A percentile compares a stretch with the other conserved stretches of the same genome.
phyloP scores from a whole-genome alignment of 2,797 vertebrate species.

The Mus caroli region DNA sequence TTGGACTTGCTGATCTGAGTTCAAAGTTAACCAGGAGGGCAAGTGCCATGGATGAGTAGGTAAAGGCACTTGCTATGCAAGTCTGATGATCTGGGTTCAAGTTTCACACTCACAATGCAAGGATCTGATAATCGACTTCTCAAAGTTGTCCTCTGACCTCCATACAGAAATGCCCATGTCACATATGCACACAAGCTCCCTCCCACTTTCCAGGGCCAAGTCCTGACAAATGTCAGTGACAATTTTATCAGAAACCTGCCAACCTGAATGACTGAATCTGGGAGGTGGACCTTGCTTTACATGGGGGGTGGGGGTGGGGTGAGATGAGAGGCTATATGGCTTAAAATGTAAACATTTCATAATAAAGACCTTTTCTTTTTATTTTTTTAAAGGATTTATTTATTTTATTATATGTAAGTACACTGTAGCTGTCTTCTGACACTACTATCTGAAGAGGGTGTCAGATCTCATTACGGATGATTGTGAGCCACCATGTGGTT shows the following conservation, averaged over 20 bases:
- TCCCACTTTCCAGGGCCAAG: background rate
- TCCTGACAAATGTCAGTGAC: background rate
- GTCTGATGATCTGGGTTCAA: background rate
- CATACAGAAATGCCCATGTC: background rate
- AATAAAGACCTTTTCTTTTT: background rate
- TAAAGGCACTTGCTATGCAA: background rate
- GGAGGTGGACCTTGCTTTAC: background rate
- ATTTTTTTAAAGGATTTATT: too few species aligned
- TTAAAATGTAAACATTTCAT: constrained; percentile 30
- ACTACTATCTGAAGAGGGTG: too few species aligned
- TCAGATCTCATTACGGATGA: too few species aligned
- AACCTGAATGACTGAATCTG: background rate
- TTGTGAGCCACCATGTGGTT: too few species aligned
- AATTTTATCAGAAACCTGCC: constrained; percentile 26
- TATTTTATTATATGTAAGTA: too few species aligned
- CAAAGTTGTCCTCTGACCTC: background rate
- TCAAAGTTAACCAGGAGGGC: constrained; percentile 13
- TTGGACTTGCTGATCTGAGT: background rate
- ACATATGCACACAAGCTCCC: background rate
- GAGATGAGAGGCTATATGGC: too few species aligned
- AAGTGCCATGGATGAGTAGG: background rate
- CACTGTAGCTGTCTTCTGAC: too few species aligned
- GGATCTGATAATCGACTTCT: background rate
- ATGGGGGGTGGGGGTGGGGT: too few species aligned
- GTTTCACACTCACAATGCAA: background rate